A percentile compares a stretch with the other conserved stretches of the same genome.
These are phyloP conservation scores for Harpegnathos saltator DNA, from an alignment of 1,140 invertebrate genomes.

Conservation along the genomic window DNA sequence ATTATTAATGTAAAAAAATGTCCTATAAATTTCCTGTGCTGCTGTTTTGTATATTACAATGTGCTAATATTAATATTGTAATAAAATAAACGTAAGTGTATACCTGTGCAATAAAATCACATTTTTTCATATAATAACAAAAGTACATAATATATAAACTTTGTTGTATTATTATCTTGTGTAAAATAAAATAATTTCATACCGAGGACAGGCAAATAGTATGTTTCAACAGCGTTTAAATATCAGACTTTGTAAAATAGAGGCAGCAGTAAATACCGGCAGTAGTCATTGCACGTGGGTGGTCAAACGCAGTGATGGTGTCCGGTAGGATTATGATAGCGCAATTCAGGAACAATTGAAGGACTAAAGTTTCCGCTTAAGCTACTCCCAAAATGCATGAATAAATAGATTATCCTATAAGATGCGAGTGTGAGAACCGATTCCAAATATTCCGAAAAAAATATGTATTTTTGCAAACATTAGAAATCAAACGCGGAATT, in stretches of 20 bases:
- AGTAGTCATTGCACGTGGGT: not conserved
- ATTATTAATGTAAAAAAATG: constrained; percentile 11
- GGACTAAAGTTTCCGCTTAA: not conserved
- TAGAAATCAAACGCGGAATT: not conserved
- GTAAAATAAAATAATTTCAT: no score
- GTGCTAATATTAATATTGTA: constrained; percentile 1
- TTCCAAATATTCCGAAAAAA: no score
- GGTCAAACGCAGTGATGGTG: not conserved
- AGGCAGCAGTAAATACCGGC: not conserved
- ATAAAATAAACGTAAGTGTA: not conserved
- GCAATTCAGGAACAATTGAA: no score
- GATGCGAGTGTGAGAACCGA: no score
- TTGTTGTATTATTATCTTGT: no score
- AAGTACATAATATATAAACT: no score
- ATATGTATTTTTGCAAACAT: no score
- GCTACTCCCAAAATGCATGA: not conserved
- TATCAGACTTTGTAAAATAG: not conserved
- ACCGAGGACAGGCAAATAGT: not conserved
- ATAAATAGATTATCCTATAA: not conserved
- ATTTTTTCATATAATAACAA: not conserved
- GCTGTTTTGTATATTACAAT: not conserved
- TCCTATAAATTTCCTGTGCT: not conserved
- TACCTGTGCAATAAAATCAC: constrained; percentile 4
- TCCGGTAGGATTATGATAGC: not conserved
- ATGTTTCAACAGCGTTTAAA: not conserved